These are phyloP conservation scores for Philopotamus ludificatus DNA, from an alignment of 1,140 invertebrate genomes.

Conservation along the genomic window DNA sequence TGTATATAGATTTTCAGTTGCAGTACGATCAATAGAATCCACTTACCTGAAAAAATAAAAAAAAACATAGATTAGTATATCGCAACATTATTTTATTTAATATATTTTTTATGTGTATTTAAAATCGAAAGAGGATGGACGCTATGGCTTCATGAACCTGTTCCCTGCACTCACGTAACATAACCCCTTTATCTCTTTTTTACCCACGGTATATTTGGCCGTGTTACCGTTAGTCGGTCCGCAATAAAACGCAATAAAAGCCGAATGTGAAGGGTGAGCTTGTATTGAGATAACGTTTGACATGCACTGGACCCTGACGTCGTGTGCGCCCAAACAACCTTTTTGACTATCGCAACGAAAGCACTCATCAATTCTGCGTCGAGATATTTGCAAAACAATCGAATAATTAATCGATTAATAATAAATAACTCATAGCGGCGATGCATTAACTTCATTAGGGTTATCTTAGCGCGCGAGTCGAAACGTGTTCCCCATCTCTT, in stretches of 20 bases:
- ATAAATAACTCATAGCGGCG: neutral
- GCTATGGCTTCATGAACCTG: slow-evolving; percentile 26
- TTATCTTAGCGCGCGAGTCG: neutral
- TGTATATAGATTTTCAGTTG: too few species aligned
- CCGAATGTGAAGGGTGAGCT: neutral
- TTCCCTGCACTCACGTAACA: slow-evolving; percentile 6
- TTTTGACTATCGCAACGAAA: too few species aligned
- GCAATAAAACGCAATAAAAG: neutral
- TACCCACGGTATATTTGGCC: slow-evolving; percentile 29
- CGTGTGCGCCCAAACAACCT: too few species aligned
- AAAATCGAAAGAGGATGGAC: too few species aligned
- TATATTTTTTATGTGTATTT: too few species aligned
- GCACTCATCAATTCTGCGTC: too few species aligned
- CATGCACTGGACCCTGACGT: neutral
- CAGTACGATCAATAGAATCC: too few species aligned
- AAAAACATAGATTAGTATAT: too few species aligned
- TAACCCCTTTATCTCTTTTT: slow-evolving; percentile 31
- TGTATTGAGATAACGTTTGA: neutral
- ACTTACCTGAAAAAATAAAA: too few species aligned
- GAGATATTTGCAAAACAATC: too few species aligned
- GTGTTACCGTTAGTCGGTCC: slow-evolving; percentile 23
- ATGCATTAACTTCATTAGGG: neutral
- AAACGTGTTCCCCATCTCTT: slow-evolving; percentile 23
- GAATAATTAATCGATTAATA: too few species aligned
- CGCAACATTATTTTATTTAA: too few species aligned